A percentile compares a stretch with the other conserved stretches of the same genome.
Evolutionary conservation across 2,888 invertebrate species (phyloP).

Genomic region (Philhelius pedissequus): DNA sequence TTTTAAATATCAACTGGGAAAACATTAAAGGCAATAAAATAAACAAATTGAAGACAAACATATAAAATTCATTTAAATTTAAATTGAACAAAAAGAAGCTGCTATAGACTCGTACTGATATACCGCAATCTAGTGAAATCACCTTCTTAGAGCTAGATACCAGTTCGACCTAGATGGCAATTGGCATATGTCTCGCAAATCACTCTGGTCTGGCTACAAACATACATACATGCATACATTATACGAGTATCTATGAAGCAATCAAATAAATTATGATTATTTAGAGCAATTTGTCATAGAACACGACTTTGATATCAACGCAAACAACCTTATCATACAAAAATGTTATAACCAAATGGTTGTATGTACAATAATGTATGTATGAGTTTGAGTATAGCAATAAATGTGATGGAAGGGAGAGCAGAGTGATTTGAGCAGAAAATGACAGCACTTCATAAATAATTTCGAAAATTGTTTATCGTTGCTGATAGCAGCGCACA

Average conservation of each 20-base stretch:
- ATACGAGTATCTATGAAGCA: constrained; percentile 23
- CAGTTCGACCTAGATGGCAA: constrained; percentile 45
- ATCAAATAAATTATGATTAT: constrained; percentile 63
- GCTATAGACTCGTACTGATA: too few species aligned
- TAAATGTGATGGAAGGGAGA: neutral
- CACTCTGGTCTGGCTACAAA: too few species aligned
- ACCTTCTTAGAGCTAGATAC: neutral
- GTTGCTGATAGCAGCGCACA: constrained; percentile 26
- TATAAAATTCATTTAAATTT: neutral
- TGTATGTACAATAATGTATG: too few species aligned
- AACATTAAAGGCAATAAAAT: neutral
- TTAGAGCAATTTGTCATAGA: constrained; percentile 65
- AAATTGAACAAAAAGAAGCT: neutral
- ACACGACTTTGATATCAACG: constrained; percentile 57
- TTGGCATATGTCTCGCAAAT: constrained; percentile 60
- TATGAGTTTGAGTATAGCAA: too few species aligned
- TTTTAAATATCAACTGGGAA: neutral
- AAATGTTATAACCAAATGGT: neutral
- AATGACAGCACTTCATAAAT: constrained; percentile 35
- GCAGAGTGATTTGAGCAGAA: neutral
- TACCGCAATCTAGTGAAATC: constrained; percentile 14
- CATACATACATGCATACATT: too few species aligned
- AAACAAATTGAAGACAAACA: neutral
- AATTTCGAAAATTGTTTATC: constrained; percentile 59
- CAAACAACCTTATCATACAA: constrained; percentile 58